Conservation (phyloP, 2,888 invertebrate species). For the Hypolimnas misippus region DNA sequence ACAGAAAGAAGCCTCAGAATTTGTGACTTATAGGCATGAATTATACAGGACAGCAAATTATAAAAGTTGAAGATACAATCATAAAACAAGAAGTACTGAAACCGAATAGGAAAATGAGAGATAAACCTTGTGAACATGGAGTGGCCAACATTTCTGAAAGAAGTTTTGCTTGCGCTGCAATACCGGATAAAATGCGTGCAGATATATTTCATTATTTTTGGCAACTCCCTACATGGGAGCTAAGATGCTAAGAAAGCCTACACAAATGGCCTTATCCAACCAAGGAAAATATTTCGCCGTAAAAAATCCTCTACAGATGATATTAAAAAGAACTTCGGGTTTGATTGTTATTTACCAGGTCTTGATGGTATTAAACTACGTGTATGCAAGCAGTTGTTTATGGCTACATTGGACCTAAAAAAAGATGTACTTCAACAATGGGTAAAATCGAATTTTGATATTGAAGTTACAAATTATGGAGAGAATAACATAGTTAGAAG, state of each 20-base stretch:
- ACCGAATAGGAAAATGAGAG: background rate
- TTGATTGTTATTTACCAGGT: background rate
- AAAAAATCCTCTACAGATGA: background rate
- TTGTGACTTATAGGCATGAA: no score
- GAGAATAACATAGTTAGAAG: background rate
- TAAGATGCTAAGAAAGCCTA: background rate
- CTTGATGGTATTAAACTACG: background rate
- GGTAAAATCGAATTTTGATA: background rate
- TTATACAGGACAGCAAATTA: no score
- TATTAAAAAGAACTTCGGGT: background rate
- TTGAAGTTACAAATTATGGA: no score
- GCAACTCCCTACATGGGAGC: conserved; percentile 1
- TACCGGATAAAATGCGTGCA: background rate
- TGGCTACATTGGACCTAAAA: no score
- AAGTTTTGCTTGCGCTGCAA: background rate
- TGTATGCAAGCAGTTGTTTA: background rate
- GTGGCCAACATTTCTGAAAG: background rate
- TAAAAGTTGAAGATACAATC: no score
- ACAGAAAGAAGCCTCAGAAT: no score
- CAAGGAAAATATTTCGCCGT: background rate
- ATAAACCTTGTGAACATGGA: background rate
- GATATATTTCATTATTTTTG: conserved; percentile 4
- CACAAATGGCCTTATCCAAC: background rate
- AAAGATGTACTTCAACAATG: background rate
- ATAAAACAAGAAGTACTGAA: no score